Conservation (phyloP, 1,140 invertebrate genomes). For the Aphaenogaster ashmeadi region DNA sequence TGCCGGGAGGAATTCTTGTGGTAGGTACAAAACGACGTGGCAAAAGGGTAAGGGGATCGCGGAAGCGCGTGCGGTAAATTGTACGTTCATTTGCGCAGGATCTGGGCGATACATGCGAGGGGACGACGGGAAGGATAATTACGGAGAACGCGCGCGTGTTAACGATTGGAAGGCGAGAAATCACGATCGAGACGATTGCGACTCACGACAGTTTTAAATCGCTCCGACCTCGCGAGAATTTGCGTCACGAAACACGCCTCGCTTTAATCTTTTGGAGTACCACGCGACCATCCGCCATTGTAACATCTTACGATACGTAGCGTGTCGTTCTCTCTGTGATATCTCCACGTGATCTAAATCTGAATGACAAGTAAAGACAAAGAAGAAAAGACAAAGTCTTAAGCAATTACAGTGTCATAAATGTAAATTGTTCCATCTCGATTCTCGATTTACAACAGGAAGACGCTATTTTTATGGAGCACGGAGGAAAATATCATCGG, state of each 20-base stretch:
- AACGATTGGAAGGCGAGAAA: constrained; percentile 58
- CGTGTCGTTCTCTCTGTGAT: no score
- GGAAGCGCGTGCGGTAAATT: constrained; percentile 74
- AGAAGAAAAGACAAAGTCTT: not conserved
- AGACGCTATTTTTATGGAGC: not conserved
- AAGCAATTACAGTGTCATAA: not conserved
- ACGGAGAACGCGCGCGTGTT: constrained; percentile 32
- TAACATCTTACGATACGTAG: not conserved
- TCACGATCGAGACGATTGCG: constrained; percentile 39
- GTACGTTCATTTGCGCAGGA: constrained; percentile 70
- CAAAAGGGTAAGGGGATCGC: constrained; percentile 30
- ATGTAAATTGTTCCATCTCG: not conserved
- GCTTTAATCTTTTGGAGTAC: constrained; percentile 6
- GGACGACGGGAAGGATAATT: constrained; percentile 44
- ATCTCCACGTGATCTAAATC: not conserved
- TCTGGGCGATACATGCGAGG: constrained; percentile 33
- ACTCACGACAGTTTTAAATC: constrained; percentile 28
- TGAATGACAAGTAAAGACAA: no score
- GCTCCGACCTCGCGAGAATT: not conserved
- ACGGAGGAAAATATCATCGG: constrained; percentile 8
- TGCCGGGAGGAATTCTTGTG: constrained; percentile 60
- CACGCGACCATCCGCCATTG: not conserved
- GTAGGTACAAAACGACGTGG: constrained; percentile 34
- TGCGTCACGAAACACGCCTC: constrained; percentile 17
- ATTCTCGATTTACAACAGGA: not conserved